phyloP scores from a whole-genome alignment of 2,888 invertebrate genomes.

The Phlogophora meticulosa region DNA sequence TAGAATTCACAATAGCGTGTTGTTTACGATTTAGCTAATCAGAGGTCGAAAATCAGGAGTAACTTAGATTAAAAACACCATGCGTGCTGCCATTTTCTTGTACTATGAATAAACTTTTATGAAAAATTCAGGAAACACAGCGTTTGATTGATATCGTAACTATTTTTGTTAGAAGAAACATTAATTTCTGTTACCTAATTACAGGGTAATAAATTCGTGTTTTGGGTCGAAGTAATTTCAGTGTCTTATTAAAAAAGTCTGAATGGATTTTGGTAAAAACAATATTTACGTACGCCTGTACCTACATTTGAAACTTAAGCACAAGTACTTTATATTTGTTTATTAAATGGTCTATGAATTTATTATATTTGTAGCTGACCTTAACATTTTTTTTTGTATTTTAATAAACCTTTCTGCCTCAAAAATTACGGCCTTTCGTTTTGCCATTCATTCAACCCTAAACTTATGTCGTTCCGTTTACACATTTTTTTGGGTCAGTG shows the following conservation, averaged over 20 bases:
- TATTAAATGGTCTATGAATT: background rate
- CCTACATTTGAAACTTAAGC: background rate
- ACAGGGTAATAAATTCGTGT: conserved; percentile 5
- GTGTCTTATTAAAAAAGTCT: conserved; percentile 11
- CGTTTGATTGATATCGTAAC: conserved; percentile 46
- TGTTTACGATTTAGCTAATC: conserved; percentile 41
- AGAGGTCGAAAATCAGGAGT: conserved; percentile 32
- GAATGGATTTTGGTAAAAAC: background rate
- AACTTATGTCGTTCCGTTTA: conserved; percentile 40
- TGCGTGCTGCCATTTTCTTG: conserved; percentile 38
- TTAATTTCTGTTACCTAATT: conserved; percentile 24
- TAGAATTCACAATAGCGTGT: conserved; percentile 36
- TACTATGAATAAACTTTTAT: conserved; percentile 17
- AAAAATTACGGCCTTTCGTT: conserved; percentile 65
- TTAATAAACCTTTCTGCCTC: conserved; percentile 60
- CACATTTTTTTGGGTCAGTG: conserved; percentile 65
- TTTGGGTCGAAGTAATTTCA: conserved; percentile 20
- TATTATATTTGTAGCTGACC: background rate
- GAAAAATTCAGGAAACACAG: conserved; percentile 34
- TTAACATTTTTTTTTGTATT: background rate
- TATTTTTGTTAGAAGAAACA: conserved; percentile 10
- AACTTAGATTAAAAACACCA: conserved; percentile 16
- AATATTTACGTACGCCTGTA: background rate
- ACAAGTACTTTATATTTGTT: background rate
- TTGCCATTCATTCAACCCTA: conserved; percentile 51